Evolutionary conservation across 1,140 invertebrate genomes (phyloP).

Genomic region (Hormaphis cornu): DNA sequence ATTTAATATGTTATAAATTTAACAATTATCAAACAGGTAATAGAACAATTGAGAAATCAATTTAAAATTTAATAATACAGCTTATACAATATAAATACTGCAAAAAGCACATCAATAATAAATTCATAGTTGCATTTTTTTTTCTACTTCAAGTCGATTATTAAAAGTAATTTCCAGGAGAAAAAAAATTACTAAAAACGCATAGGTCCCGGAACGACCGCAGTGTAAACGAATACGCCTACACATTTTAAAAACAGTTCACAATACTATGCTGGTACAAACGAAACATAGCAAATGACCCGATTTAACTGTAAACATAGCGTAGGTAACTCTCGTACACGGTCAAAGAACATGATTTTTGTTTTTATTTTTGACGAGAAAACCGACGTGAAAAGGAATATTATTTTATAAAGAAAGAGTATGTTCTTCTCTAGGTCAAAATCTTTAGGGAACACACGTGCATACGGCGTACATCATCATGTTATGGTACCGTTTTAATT

Average conservation of each 20-base stretch:
- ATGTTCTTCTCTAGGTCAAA: conserved; percentile 1
- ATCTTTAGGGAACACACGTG: background rate
- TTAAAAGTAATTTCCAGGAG: too few species aligned
- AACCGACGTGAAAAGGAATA: background rate
- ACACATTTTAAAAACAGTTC: too few species aligned
- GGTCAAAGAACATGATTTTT: background rate
- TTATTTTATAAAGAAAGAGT: background rate
- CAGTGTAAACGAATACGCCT: background rate
- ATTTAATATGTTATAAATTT: too few species aligned
- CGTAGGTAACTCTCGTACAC: background rate
- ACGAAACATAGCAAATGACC: background rate
- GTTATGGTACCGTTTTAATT: conserved; percentile 24
- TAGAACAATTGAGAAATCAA: too few species aligned
- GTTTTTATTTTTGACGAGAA: background rate
- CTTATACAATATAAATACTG: too few species aligned
- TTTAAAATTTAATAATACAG: too few species aligned
- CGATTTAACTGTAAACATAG: background rate
- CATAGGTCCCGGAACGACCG: background rate
- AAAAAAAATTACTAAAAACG: too few species aligned
- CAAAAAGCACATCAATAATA: too few species aligned
- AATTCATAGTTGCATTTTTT: too few species aligned
- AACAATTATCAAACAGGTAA: too few species aligned
- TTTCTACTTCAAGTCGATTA: too few species aligned
- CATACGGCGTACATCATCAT: too few species aligned
- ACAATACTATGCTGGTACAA: background rate